Base-by-base conservation (phyloP, 1,140 invertebrate genomes). In the Drosophila baimaii region DNA sequence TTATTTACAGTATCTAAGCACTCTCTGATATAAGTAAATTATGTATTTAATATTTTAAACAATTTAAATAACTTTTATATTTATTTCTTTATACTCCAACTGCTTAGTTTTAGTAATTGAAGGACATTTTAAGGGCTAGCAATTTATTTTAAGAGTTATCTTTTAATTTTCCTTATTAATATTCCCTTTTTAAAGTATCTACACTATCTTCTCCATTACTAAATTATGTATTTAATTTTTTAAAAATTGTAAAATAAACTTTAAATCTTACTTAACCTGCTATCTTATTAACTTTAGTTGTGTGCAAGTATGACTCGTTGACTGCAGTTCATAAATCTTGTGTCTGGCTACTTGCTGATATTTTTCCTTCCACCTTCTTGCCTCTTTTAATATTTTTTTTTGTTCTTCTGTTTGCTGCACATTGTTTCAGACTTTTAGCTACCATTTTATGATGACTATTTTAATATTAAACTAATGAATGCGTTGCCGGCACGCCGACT, bases 401-500 rank as follows among this genome's bases (percentile, higher is more conserved):
- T 47, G 1, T 43, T 69, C 25, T 25, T 39, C 33, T 23, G 54
- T 46, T 12, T 79, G 47, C 72, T 65, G 59, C 68, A 61, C 83
- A 88, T 88, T 86, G 82, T 86, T 79, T 83, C 61, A 49, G 66
- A 58, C 70, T 76, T 79, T 86, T 79, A 88, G 79, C 82, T 82
- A 86, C 83, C 75, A 83, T 79, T 88, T 84, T 83, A 86, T 80
- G 78, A 86, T 86, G 79, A 86, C 83, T 86, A 86, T 86, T 86
- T 86, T 86, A 86, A 86, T 86, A 83, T 88, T 77, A 88, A 86
- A 89, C 83, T 86, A 86, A 86, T 86, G 83, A 86, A 86, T 86
- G 83, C 83, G 79, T 86, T 64, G 61, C 83, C 58, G 79, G 75
- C 79, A 89, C 77, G 79, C 78, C 78, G 82, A 76, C 78, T 81